Conservation (phyloP, 2,888 invertebrate species). For the Autographa pulchrina region DNA sequence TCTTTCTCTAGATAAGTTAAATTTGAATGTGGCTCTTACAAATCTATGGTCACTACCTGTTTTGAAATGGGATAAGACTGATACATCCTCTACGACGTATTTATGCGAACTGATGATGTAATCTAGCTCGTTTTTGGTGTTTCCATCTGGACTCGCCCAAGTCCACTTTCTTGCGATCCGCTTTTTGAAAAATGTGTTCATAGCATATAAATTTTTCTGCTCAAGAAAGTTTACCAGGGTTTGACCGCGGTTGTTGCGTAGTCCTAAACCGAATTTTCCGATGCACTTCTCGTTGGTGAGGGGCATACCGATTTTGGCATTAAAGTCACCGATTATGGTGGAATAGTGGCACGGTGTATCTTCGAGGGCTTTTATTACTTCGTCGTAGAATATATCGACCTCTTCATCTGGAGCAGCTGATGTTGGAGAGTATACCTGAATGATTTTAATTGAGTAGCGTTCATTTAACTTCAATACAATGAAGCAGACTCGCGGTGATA, state of each 20-base stretch:
- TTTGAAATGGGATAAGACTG: neutral
- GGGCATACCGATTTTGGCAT: conserved; percentile 2
- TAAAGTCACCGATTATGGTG: neutral
- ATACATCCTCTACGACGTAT: neutral
- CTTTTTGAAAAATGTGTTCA: conserved; percentile 11
- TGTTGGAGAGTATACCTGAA: neutral
- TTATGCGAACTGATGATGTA: neutral
- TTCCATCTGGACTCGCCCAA: neutral
- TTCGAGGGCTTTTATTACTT: neutral
- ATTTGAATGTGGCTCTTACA: neutral
- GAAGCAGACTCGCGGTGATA: neutral
- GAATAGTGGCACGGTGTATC: neutral
- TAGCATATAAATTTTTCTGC: neutral
- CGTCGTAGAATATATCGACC: neutral
- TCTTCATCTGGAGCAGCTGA: neutral
- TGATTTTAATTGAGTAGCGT: neutral
- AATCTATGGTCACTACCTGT: neutral
- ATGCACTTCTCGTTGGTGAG: neutral
- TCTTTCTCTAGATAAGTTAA: neutral
- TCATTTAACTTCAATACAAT: neutral
- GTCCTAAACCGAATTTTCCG: neutral
- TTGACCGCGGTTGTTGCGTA: neutral
- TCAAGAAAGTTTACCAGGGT: conserved; percentile 6
- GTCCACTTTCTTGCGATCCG: conserved; percentile 7
- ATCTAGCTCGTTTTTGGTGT: neutral